Evolutionary conservation across 2,797 vertebrate genomes (phyloP).

Genomic region (Ficedula albicollis): DNA sequence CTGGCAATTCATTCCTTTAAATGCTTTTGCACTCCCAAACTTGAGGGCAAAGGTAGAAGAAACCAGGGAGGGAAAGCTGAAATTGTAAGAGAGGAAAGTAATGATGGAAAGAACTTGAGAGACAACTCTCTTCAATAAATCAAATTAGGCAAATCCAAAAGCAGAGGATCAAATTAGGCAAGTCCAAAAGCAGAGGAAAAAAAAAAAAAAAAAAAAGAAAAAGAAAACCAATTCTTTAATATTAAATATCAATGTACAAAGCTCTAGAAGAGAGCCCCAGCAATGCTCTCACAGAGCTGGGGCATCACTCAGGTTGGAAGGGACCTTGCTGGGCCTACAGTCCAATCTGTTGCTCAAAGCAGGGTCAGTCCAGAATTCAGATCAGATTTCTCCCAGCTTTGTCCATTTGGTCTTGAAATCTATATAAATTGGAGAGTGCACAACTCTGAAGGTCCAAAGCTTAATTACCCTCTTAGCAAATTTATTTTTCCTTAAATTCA

Average conservation of each 20-base stretch:
- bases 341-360: neutral
- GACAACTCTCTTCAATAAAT: neutral
- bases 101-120: neutral
- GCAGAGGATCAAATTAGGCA: neutral
- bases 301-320: neutral
- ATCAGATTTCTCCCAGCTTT: neutral
- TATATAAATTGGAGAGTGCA: neutral
- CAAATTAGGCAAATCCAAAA: neutral
- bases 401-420: neutral
- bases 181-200: neutral
- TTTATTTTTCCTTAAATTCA: neutral
- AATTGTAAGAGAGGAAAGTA: neutral
- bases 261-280: no score
- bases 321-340: neutral
- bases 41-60: neutral
- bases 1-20: neutral
- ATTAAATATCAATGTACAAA: neutral
- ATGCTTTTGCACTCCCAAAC: neutral
- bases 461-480: neutral
- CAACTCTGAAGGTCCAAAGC: neutral
- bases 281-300: fast-evolving
- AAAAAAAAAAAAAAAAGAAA: neutral
- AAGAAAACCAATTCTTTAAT: neutral
- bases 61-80: neutral
- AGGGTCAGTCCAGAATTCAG: neutral